A percentile compares a stretch with the other conserved stretches of the same genome.
Conservation (phyloP, 92 coral and sea anemone genomes). For the Pocillopora grandis region DNA sequence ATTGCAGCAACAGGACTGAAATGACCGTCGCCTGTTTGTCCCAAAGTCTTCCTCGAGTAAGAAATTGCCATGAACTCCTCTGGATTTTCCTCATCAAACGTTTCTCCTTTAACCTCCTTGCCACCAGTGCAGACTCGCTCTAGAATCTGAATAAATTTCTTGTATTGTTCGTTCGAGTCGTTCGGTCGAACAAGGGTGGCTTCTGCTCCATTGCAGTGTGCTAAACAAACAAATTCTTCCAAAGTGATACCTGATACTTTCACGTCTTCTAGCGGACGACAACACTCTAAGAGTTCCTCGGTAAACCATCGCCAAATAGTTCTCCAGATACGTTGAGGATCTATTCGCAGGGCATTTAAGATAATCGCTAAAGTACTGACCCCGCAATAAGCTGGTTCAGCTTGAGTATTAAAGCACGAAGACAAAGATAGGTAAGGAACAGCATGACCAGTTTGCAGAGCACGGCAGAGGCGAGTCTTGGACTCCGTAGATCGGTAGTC, state of each 20-base stretch:
- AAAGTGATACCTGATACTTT: constrained; percentile 77
- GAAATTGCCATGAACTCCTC: constrained; percentile 63
- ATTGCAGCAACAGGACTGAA: constrained; percentile 92
- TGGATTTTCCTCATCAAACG: constrained; percentile 58
- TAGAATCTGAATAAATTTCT: constrained; percentile 54
- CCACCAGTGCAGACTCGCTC: constrained; percentile 63
- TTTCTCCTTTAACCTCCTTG: background rate
- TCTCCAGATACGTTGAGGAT: constrained; percentile 88
- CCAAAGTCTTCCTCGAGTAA: constrained; percentile 63
- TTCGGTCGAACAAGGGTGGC: constrained; percentile 69
- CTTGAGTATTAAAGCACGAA: constrained; percentile 81
- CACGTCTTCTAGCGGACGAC: constrained; percentile 79
- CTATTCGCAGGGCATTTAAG: constrained; percentile 87
- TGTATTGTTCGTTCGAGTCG: constrained; percentile 20
- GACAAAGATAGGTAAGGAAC: constrained; percentile 76
- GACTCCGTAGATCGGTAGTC: constrained; percentile 86
- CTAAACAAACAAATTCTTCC: constrained; percentile 82
- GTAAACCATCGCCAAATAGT: constrained; percentile 97
- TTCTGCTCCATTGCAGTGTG: constrained; percentile 84
- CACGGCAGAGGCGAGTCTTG: constrained; percentile 73
- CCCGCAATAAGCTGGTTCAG: constrained; percentile 95
- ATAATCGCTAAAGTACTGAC: constrained; percentile 82
- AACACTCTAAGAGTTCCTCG: constrained; percentile 83
- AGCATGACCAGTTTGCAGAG: constrained; percentile 65
- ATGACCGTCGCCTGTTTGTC: constrained; percentile 90